Evolutionary conservation across 1,140 invertebrate species (phyloP).

Genomic region (Aleiodes sp.): DNA sequence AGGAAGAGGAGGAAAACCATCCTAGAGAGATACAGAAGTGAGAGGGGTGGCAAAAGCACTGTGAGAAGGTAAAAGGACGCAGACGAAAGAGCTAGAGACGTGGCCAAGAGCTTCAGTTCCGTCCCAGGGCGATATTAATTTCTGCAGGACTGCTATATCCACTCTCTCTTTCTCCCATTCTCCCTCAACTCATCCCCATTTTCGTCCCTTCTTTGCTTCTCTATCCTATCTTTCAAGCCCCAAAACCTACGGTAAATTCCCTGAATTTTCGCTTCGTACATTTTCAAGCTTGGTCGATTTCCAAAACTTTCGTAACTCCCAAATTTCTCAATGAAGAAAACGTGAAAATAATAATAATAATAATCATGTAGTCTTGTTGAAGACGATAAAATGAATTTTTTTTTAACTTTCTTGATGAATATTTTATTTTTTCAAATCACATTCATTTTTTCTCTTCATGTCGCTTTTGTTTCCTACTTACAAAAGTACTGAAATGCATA

Average conservation of each 20-base stretch:
- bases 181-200: neutral
- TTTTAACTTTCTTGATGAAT: no score
- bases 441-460: no score
- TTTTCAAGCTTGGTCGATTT: constrained; percentile 10
- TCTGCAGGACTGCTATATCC: constrained; percentile 23
- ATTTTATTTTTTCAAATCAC: no score
- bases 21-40: neutral
- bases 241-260: neutral
- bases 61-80: constrained; percentile 22
- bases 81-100: constrained; percentile 23
- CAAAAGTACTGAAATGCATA: no score
- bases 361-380: no score
- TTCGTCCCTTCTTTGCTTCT: constrained; percentile 3
- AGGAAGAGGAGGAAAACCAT: neutral
- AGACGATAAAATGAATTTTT: no score
- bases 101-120: constrained; percentile 21
- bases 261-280: neutral
- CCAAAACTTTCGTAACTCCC: constrained; percentile 5
- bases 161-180: neutral
- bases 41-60: neutral
- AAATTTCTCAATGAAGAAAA: no score
- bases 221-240: neutral
- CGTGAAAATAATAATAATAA: no score
- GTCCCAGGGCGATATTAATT: constrained; percentile 36
- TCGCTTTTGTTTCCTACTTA: no score